Evolutionary conservation across 2,888 invertebrate genomes (phyloP).

Genomic region (Eudasyphora cyanicolor): DNA sequence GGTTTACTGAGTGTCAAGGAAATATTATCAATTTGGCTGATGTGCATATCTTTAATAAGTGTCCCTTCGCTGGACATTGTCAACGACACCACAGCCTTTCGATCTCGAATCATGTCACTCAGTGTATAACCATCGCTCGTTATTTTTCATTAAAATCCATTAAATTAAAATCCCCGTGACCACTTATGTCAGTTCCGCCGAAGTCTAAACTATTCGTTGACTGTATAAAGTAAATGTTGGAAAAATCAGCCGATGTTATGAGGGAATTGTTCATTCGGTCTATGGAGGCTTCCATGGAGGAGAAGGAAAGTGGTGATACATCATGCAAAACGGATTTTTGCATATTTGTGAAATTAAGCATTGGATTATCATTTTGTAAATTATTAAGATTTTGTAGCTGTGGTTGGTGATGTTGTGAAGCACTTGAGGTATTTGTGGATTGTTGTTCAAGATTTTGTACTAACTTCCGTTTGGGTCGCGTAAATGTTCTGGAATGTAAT

Average conservation of each 20-base stretch:
- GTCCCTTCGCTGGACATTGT: constrained; percentile 78
- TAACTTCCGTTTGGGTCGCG: constrained; percentile 77
- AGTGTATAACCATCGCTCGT: constrained; percentile 74
- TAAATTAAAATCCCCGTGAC: constrained; percentile 67
- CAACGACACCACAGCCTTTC: constrained; percentile 77
- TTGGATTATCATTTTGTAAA: constrained; percentile 61
- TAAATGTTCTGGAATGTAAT: constrained; percentile 79
- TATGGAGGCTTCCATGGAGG: constrained; percentile 76
- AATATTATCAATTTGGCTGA: constrained; percentile 78
- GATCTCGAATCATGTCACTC: constrained; percentile 77
- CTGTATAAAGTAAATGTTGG: constrained; percentile 77
- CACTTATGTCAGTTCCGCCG: constrained; percentile 45
- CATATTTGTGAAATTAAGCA: constrained; percentile 77
- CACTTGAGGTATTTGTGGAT: constrained; percentile 72
- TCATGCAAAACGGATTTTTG: constrained; percentile 79
- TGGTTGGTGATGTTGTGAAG: constrained; percentile 41
- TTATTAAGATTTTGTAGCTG: constrained; percentile 62
- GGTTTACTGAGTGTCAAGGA: constrained; percentile 77
- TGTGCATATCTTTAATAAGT: constrained; percentile 77
- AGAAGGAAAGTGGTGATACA: constrained; percentile 78
- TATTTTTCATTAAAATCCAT: constrained; percentile 67
- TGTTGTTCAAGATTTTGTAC: constrained; percentile 76
- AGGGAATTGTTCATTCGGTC: constrained; percentile 78
- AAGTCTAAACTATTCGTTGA: constrained; percentile 73
- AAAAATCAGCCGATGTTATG: constrained; percentile 79